Conservation (phyloP, 2,113 vertebrate genomes). For the Bos indicus region DNA sequence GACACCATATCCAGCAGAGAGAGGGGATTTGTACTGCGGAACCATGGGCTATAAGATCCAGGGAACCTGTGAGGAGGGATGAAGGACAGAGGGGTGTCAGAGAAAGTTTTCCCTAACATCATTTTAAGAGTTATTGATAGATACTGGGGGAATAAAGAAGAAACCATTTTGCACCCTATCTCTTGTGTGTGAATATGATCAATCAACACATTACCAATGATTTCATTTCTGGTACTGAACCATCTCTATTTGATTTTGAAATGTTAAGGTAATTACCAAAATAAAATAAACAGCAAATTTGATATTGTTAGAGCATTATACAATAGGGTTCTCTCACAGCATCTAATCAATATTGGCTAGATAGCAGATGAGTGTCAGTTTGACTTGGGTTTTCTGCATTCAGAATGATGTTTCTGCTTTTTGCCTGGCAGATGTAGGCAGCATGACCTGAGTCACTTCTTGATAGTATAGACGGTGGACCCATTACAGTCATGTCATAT, state of each 20-base stretch:
- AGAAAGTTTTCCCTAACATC: not conserved
- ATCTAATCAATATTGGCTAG: not conserved
- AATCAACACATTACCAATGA: not conserved
- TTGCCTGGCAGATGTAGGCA: not conserved
- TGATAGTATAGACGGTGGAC: not conserved
- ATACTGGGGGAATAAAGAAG: not conserved
- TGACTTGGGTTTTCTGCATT: not conserved
- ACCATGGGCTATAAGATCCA: not conserved
- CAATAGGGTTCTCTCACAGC: not conserved
- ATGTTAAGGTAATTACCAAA: not conserved
- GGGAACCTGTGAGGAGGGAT: not conserved
- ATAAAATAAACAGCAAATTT: not conserved
- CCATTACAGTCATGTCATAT: not conserved
- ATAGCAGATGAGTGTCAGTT: not conserved
- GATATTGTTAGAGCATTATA: not conserved
- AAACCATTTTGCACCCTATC: not conserved
- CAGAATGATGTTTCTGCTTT: not conserved
- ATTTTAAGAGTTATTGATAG: not conserved
- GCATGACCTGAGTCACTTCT: not conserved
- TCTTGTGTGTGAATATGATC: not conserved
- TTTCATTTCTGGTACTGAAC: not conserved
- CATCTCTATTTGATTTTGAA: not conserved
- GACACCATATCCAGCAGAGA: not conserved
- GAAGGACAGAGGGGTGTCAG: not conserved
- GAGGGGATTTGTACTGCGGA: not conserved